Conservation (phyloP, 2,888 invertebrate genomes). For the Taphrorychus bicolor region DNA sequence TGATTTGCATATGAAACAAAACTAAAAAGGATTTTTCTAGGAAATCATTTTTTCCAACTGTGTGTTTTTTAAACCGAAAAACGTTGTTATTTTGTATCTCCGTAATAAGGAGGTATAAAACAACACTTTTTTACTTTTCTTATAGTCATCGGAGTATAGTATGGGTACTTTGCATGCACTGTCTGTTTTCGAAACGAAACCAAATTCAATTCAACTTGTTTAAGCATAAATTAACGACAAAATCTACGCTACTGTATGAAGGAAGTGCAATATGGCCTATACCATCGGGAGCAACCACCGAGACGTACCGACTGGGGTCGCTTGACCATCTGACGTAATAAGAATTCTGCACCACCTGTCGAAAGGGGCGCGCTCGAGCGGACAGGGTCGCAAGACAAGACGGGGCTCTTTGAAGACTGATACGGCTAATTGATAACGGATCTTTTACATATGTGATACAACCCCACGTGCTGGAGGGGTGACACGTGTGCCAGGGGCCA, state of each 20-base stretch:
- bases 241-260: conserved; percentile 24
- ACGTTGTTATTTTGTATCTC: no score
- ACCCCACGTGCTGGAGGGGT: conserved; percentile 16
- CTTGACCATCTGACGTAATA: conserved; percentile 38
- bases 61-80: no score
- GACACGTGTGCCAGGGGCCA: conserved; percentile 32
- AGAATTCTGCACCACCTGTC: conserved; percentile 41
- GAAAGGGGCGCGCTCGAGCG: conserved; percentile 25
- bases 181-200: no score
- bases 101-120: no score
- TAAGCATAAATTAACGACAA: neutral
- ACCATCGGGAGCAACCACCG: conserved; percentile 15
- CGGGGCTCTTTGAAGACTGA: conserved; percentile 17
- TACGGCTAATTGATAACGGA: conserved; percentile 33
- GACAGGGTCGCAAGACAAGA: conserved; percentile 27
- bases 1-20: no score
- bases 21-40: no score
- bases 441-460: conserved; percentile 31
- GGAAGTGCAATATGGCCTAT: conserved; percentile 32
- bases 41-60: no score
- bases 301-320: conserved; percentile 13
- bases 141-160: no score
- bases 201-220: neutral
- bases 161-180: no score
- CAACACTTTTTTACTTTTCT: no score